Evolutionary conservation across 2,113 vertebrate genomes (phyloP).

Genomic region (Pedetes capensis): DNA sequence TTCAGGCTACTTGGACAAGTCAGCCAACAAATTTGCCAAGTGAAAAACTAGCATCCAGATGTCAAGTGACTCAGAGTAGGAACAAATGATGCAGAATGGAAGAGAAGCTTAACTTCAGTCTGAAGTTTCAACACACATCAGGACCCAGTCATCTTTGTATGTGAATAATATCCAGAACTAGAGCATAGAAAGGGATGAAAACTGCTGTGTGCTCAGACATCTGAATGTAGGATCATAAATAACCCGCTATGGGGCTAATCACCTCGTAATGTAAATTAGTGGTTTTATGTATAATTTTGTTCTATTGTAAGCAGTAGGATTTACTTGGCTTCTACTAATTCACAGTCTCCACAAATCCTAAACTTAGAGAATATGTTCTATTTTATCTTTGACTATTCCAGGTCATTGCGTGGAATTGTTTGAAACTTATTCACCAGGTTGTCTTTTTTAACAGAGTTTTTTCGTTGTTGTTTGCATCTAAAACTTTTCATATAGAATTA

Average conservation of each 20-base stretch:
- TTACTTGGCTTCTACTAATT: background rate
- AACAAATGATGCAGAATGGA: background rate
- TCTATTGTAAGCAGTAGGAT: background rate
- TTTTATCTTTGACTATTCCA: background rate
- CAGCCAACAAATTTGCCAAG: background rate
- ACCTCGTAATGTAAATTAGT: background rate
- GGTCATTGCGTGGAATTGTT: background rate
- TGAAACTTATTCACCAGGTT: background rate
- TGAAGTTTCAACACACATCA: background rate
- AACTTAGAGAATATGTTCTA: slow-evolving; percentile 10
- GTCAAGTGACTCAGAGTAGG: background rate
- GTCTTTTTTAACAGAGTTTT: background rate
- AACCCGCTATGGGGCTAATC: background rate
- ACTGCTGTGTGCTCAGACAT: background rate
- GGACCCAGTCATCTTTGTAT: background rate
- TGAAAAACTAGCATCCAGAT: slow-evolving; percentile 16
- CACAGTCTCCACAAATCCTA: background rate
- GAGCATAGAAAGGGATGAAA: background rate
- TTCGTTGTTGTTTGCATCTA: background rate
- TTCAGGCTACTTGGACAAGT: background rate
- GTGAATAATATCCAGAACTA: background rate
- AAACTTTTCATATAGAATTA: background rate
- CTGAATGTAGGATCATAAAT: background rate
- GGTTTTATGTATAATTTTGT: background rate
- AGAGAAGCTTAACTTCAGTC: background rate